These are phyloP conservation scores for Mellilla xanthometata DNA, from an alignment of 2,888 invertebrate genomes.

Conservation along the genomic window DNA sequence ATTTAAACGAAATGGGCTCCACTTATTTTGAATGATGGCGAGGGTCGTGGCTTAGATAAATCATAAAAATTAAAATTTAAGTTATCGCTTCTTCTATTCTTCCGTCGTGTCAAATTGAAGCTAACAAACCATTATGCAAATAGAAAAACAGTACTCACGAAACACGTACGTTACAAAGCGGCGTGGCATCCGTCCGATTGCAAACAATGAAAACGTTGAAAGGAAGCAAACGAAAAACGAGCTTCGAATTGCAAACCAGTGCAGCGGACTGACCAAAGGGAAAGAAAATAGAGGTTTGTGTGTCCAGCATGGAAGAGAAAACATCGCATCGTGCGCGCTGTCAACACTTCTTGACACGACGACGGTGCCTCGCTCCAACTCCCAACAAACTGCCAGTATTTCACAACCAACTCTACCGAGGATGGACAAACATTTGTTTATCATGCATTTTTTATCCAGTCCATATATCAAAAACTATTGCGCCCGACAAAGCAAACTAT, in stretches of 20 bases:
- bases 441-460: constrained; percentile 56
- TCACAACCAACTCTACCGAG: constrained; percentile 49
- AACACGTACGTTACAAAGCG: constrained; percentile 53
- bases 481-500: constrained; percentile 55
- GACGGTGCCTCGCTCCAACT: constrained; percentile 35
- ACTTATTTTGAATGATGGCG: constrained; percentile 70
- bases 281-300: constrained; percentile 35
- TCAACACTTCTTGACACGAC: constrained; percentile 55
- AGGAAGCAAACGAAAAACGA: constrained; percentile 61
- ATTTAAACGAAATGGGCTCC: constrained; percentile 69
- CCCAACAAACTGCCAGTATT: constrained; percentile 56
- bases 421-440: constrained; percentile 57
- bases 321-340: constrained; percentile 41
- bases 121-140: constrained; percentile 51
- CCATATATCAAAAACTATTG: constrained; percentile 62
- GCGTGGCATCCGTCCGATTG: constrained; percentile 47
- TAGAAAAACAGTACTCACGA: constrained; percentile 45
- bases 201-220: constrained; percentile 59
- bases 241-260: constrained; percentile 58
- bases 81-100: neutral
- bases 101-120: constrained; percentile 35
- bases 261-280: constrained; percentile 43
- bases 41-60: constrained; percentile 17
- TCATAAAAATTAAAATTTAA: too few species aligned
- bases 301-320: constrained; percentile 31